Conservation (phyloP, 2,888 invertebrate species). For the Blastobasis adustella region DNA sequence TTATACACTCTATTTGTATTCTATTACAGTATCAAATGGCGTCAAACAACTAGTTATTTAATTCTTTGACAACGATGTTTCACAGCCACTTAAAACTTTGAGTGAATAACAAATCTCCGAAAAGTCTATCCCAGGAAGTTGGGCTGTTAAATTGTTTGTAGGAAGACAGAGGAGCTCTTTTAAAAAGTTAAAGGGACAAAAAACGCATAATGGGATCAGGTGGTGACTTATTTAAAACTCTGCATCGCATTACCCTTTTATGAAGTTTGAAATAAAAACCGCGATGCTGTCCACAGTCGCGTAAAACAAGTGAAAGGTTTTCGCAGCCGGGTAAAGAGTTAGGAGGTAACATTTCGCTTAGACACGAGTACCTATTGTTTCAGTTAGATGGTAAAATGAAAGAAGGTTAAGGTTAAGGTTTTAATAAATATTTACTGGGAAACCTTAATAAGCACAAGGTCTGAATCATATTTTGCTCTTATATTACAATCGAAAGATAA, state of each 20-base stretch:
- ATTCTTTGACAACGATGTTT: slow-evolving; percentile 67
- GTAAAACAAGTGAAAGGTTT: too few species aligned
- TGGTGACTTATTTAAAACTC: slow-evolving; percentile 17
- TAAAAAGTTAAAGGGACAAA: slow-evolving; percentile 54
- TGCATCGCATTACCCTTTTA: slow-evolving; percentile 5
- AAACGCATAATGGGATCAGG: slow-evolving; percentile 46
- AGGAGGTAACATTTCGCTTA: too few species aligned
- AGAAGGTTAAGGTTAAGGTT: too few species aligned
- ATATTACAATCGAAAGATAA: too few species aligned
- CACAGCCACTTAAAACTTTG: slow-evolving; percentile 72
- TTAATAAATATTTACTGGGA: too few species aligned
- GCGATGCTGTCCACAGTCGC: too few species aligned
- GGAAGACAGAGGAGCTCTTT: slow-evolving; percentile 53
- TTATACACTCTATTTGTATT: slow-evolving; percentile 30
- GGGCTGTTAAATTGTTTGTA: slow-evolving; percentile 66
- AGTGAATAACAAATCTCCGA: slow-evolving; percentile 72
- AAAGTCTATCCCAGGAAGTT: slow-evolving; percentile 66
- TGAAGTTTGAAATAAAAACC: neutral
- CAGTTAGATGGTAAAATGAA: too few species aligned
- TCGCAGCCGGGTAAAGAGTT: too few species aligned
- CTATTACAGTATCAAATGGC: slow-evolving; percentile 30
- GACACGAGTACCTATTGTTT: too few species aligned
- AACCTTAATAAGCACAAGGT: too few species aligned
- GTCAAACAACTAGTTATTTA: slow-evolving; percentile 42
- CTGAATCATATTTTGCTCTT: too few species aligned